phyloP scores from a whole-genome alignment of 2,797 vertebrate species.

The Ctenosaura bakeri region DNA sequence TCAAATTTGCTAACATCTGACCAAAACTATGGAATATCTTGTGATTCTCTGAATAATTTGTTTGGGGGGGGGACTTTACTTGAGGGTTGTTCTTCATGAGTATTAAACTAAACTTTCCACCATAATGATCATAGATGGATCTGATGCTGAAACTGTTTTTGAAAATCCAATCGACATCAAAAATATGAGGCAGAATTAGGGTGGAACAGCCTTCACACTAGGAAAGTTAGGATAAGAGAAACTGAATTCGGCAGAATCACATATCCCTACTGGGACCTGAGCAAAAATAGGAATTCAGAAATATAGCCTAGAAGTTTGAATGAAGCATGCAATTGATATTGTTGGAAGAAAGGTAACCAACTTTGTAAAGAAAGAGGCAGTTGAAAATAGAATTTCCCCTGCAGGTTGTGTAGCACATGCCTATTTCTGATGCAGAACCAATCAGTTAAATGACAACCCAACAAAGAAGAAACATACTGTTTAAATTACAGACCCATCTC shows the following conservation, averaged over 20 bases:
- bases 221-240: neutral
- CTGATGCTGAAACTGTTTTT: neutral
- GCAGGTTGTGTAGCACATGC: neutral
- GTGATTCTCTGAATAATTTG: neutral
- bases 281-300: neutral
- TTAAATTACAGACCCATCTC: constrained; percentile 1
- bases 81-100: neutral
- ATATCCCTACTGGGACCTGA: neutral
- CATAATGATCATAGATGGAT: neutral
- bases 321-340: neutral
- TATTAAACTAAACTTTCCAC: neutral
- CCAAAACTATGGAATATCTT: neutral
- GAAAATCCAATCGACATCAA: neutral
- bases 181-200: too few relatives aligned
- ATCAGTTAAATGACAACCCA: constrained; percentile 13
- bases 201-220: neutral
- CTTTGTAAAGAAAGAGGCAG: neutral
- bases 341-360: neutral
- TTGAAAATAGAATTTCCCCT: neutral
- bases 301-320: neutral
- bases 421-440: neutral
- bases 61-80: neutral
- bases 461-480: neutral
- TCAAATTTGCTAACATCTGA: neutral
- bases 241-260: neutral